Evolutionary conservation across 2,113 vertebrate species (phyloP).

Genomic region (Dicaeum eximium): DNA sequence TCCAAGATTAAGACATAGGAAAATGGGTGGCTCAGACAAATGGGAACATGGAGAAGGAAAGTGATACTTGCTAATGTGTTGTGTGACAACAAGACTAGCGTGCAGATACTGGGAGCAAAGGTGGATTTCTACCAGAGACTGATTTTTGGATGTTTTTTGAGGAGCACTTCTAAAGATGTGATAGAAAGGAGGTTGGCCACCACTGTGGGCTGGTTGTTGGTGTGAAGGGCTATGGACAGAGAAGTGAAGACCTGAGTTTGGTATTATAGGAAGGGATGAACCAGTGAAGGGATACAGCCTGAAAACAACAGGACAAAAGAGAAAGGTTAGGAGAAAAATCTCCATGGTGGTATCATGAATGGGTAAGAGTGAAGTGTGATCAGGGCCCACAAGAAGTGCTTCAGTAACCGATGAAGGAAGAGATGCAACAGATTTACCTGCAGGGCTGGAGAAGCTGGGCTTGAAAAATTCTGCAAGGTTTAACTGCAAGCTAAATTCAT

Average conservation of each 20-base stretch:
- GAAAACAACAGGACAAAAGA: background rate
- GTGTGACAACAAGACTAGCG: background rate
- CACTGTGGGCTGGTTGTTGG: background rate
- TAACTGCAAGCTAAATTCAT: background rate
- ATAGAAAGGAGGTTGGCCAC: background rate
- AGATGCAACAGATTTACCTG: background rate
- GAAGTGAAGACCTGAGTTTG: background rate
- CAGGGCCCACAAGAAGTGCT: background rate
- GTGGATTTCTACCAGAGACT: background rate
- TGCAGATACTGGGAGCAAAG: background rate
- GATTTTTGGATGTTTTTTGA: background rate
- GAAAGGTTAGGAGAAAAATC: background rate
- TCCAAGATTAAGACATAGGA: constrained; percentile 2
- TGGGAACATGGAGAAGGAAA: background rate
- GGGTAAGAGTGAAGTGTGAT: background rate
- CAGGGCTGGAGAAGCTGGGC: background rate
- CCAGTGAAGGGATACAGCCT: background rate
- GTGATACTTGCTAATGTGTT: background rate
- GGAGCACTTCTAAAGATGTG: background rate
- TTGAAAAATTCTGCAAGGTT: background rate
- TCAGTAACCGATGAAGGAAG: background rate
- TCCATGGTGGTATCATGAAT: fast-evolving
- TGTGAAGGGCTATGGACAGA: background rate
- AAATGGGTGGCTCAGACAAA: background rate
- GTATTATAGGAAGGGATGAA: background rate